Evolutionary conservation across 2,113 vertebrate species (phyloP).

Genomic region (Sinocyclocheilus anshuiensis): DNA sequence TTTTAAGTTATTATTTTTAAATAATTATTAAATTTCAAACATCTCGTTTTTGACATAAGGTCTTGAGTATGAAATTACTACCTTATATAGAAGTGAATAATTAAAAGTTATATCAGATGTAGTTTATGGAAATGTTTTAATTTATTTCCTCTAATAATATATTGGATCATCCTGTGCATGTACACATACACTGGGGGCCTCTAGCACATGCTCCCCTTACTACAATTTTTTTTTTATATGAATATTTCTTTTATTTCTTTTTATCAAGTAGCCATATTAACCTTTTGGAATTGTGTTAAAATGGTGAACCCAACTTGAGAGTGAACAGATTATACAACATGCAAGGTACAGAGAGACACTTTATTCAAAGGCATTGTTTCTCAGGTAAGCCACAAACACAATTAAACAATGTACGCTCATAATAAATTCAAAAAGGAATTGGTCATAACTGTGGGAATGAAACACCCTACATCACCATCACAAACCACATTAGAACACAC

Average conservation of each 20-base stretch:
- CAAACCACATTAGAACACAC: conserved; percentile 15
- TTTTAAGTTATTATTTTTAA: too few relatives aligned
- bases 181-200: background rate
- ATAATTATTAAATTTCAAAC: background rate
- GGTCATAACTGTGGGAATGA: background rate
- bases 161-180: background rate
- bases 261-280: background rate
- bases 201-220: background rate
- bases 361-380: conserved; percentile 2
- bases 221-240: too few relatives aligned
- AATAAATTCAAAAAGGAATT: background rate
- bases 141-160: background rate
- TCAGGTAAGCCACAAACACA: conserved; percentile 1
- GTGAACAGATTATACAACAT: background rate
- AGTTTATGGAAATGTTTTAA: background rate
- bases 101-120: background rate
- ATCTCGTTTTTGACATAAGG: too few relatives aligned
- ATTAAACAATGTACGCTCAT: background rate
- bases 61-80: too few relatives aligned
- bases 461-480: background rate
- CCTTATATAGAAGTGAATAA: background rate
- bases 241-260: too few relatives aligned
- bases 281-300: background rate
- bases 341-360: background rate
- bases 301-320: background rate